Evolutionary conservation across 2,113 vertebrate species (phyloP).

Genomic region (Callospermophilus lateralis): DNA sequence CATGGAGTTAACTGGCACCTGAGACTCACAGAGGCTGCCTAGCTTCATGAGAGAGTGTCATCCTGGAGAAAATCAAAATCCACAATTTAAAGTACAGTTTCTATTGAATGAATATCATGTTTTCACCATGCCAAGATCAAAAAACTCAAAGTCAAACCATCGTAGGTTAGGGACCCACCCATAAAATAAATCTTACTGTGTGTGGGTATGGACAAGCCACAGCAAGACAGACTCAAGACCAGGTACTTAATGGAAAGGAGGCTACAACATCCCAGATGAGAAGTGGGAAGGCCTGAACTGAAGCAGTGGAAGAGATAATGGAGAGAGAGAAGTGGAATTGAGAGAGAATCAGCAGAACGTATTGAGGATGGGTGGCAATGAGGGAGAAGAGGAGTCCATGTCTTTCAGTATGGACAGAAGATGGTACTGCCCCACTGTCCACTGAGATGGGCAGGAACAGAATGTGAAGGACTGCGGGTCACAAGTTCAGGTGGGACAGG

Average conservation of each 20-base stretch:
- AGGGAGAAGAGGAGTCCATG: background rate
- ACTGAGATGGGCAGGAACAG: background rate
- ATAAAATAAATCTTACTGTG: background rate
- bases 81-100: background rate
- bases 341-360: background rate
- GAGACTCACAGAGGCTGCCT: background rate
- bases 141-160: background rate
- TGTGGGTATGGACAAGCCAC: background rate
- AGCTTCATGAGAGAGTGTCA: background rate
- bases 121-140: background rate
- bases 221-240: background rate
- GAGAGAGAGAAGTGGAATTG: background rate
- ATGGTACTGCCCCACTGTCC: background rate
- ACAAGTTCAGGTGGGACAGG: no score
- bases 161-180: background rate
- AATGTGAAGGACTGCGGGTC: background rate
- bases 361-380: background rate
- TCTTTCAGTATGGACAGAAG: background rate
- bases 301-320: background rate
- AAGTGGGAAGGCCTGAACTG: background rate
- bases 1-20: background rate
- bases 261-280: background rate
- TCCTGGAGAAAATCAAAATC: background rate
- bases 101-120: background rate
- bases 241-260: background rate